Evolutionary conservation across 2,797 vertebrate species (phyloP), one percentile per base, ranked within the genome.

Genomic region (Rhincodon typus): DNA sequence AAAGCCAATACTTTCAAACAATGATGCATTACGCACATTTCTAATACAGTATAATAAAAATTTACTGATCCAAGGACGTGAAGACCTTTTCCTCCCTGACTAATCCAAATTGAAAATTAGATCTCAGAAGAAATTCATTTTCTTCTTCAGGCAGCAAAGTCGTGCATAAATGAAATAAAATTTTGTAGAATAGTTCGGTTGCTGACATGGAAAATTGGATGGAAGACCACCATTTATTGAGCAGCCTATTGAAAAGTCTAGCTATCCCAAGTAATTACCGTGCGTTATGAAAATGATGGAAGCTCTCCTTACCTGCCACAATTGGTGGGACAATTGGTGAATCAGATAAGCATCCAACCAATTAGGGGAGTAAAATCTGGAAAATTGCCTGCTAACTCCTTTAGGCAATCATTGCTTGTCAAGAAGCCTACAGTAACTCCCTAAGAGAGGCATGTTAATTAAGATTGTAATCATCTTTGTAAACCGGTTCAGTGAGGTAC

Each of bases 21-120:
- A 70, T 96, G 94, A 96, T 96, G n/a, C 96, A 96, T 95, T 96
- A 96, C 95, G 95, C 62, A 23, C 77, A 84, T 96, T 96, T 95
- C 34, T 96, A 96, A 95, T 94, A 82, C 94, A 91, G 94, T 96
- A 91, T 96, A 70, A 94, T 95, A 66, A 91, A 62, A 91, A 62
- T 91, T 19, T 66, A 38, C 88, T 57, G 57, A 66, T 67, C 66
- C 53, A 6, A n/a, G 34, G 19, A 66, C 30, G 57, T n/a, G 57
- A 91, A 66, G 0, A 57, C 6, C 17, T 91, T 91, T 66, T 91
- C 62, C 17, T 66, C 17, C 88, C 17, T 96, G 95, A 86, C 95
- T 91, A 96, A 94, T 62, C 15, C 96, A 84, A 96, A 96, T 90
- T 95, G 84, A 96, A 96, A 30, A 95, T 82, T 46, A 94, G 70